Conservation (phyloP, 1,140 invertebrate species). For the Drosophila kikkawai region DNA sequence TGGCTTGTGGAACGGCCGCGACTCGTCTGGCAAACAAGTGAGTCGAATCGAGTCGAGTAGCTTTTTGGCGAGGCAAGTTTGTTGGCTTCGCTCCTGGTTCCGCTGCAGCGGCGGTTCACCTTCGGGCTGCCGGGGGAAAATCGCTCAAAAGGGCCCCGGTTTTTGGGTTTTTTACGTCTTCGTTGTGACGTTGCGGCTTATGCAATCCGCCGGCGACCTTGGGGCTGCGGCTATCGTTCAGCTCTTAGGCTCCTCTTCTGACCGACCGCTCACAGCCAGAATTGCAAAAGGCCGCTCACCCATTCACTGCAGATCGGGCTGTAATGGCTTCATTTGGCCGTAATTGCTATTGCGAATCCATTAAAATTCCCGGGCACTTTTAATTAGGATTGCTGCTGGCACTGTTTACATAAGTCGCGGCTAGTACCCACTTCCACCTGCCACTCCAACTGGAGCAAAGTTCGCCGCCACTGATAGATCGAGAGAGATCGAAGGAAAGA, state of each 20-base stretch:
- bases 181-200: slow-evolving; percentile 62
- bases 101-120: slow-evolving; percentile 59
- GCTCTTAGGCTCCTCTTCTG: slow-evolving; percentile 45
- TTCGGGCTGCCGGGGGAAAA: slow-evolving; percentile 43
- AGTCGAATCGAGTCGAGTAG: neutral
- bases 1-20: slow-evolving; percentile 56
- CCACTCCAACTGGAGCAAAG: slow-evolving; percentile 34
- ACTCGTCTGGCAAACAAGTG: slow-evolving; percentile 44
- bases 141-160: slow-evolving; percentile 44
- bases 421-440: slow-evolving; percentile 2
- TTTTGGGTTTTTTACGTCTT: slow-evolving; percentile 54
- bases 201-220: slow-evolving; percentile 67
- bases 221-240: slow-evolving; percentile 27
- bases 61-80: slow-evolving; percentile 53
- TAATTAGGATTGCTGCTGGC: slow-evolving; percentile 37
- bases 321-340: slow-evolving; percentile 50
- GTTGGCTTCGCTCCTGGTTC: slow-evolving; percentile 70
- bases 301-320: slow-evolving; percentile 45
- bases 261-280: slow-evolving; percentile 20
- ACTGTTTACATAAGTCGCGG: slow-evolving; percentile 31
- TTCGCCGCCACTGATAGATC: slow-evolving; percentile 18
- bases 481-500: neutral
- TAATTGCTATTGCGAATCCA: slow-evolving; percentile 46
- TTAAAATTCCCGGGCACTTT: slow-evolving; percentile 37
- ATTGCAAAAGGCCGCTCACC: slow-evolving; percentile 56